phyloP scores from a whole-genome alignment of 2,888 invertebrate species.

The Dicyrtomina minuta region DNA sequence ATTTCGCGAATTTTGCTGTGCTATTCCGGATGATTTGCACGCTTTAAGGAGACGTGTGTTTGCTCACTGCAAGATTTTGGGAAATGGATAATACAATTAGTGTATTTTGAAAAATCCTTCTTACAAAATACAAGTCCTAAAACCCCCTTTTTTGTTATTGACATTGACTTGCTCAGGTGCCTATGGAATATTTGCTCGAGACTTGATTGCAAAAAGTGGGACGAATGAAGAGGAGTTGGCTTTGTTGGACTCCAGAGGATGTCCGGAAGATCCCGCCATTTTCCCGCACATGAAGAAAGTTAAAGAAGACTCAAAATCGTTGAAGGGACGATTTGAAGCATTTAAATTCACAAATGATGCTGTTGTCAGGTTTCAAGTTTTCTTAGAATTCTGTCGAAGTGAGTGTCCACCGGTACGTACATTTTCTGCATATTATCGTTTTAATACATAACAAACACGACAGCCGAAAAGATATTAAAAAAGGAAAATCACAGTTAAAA shows the following conservation, averaged over 20 bases:
- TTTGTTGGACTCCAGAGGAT: slow-evolving; percentile 74
- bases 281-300: slow-evolving; percentile 55
- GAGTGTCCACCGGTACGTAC: slow-evolving; percentile 65
- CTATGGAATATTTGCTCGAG: slow-evolving; percentile 67
- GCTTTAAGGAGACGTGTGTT: too few species aligned
- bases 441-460: too few species aligned
- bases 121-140: too few species aligned
- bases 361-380: slow-evolving; percentile 68
- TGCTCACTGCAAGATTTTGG: too few species aligned
- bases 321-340: slow-evolving; percentile 67
- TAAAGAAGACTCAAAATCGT: slow-evolving; percentile 53
- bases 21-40: too few species aligned
- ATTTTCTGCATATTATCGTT: background rate
- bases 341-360: slow-evolving; percentile 86
- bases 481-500: too few species aligned
- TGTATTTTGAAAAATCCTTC: too few species aligned
- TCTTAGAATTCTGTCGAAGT: slow-evolving; percentile 76
- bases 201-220: slow-evolving; percentile 76
- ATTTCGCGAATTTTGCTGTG: too few species aligned
- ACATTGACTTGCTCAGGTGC: slow-evolving; percentile 51
- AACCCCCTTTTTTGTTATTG: too few species aligned
- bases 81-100: too few species aligned
- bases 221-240: slow-evolving; percentile 70
- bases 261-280: slow-evolving; percentile 68
- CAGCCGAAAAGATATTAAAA: too few species aligned